Conservation (phyloP, 2,113 vertebrate genomes). For the Piaya cayana region DNA sequence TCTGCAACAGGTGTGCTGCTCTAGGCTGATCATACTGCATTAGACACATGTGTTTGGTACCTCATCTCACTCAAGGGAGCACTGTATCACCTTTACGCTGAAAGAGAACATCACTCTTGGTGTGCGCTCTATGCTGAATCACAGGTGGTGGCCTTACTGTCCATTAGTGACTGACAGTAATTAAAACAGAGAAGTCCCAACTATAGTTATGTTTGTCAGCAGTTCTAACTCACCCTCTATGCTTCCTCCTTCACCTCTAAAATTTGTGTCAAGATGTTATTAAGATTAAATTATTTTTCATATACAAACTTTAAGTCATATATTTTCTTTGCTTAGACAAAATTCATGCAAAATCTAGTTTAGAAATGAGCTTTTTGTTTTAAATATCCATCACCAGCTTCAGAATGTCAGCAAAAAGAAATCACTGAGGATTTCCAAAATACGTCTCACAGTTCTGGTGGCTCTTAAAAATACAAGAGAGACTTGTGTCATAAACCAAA, state of each 20-base stretch:
- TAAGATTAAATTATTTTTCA: background rate
- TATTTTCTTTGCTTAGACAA: background rate
- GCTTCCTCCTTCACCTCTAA: background rate
- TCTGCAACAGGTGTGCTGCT: background rate
- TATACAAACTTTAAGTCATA: background rate
- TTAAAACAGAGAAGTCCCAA: background rate
- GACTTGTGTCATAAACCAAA: background rate
- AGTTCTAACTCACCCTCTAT: background rate
- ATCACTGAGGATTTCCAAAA: background rate
- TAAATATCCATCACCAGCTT: background rate
- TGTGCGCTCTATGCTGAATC: background rate
- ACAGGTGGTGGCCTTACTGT: background rate
- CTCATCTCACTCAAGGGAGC: background rate
- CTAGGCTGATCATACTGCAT: background rate
- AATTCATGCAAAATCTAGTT: background rate
- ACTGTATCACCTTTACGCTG: background rate
- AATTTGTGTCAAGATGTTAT: background rate
- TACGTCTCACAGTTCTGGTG: background rate
- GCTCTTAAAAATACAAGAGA: background rate
- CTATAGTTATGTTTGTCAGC: background rate
- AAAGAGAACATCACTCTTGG: background rate
- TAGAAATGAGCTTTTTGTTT: background rate
- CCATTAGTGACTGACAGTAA: background rate
- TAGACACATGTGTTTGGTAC: rapidly evolving
- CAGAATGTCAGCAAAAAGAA: background rate